Evolutionary conservation across 2,113 vertebrate genomes (phyloP), one percentile per base, ranked within the genome.

Genomic region (Hemicordylus capensis): DNA sequence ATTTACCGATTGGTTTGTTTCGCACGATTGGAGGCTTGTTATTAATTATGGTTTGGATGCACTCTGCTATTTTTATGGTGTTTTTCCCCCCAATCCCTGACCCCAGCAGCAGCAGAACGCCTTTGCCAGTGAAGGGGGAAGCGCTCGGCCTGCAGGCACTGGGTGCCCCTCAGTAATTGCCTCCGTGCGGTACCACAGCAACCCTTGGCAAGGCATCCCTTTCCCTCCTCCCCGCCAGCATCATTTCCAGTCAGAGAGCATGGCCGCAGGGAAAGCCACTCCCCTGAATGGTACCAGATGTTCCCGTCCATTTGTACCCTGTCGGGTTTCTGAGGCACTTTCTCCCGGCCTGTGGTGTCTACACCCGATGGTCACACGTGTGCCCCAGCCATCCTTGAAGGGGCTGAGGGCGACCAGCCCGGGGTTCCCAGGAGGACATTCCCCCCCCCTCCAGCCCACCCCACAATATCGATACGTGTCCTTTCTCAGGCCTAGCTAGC

Each of bases 1-100:
- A 91, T 93, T 94, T 91, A 91, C 90, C 89, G 87, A 61, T 89
- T 92, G 91, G 87, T 93, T 94, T 94, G 93, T 90, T 91, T 84
- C 89, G 90, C 83, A 44, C 84, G 10, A 80, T 84, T 87, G 1
- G 77, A 59, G 75, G 80, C 83, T 91, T 78, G 86, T 63, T 66
- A 26, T 87, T 91, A 91, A 93, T 95, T 90, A 89, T 51, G 93
- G 93, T 89, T 94, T 93, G 93, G 94, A 94, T 14, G 59, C 1
- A 22, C 5, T 51, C 66, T 1, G 69, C 84, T 78, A 48, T 69
- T 93, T 84, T 83, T 12, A 66, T 79, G 89, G 75, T 28, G 39
- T 48, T 78, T 85, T 78, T 70, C 83, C n/a, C n/a, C n/a, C n/a
- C 83, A 76, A 39, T n/a, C 19, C 31, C 54, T 39, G 28, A 42